Conservation (phyloP, 2,888 invertebrate genomes). For the Hemicrepidius hirtus region DNA sequence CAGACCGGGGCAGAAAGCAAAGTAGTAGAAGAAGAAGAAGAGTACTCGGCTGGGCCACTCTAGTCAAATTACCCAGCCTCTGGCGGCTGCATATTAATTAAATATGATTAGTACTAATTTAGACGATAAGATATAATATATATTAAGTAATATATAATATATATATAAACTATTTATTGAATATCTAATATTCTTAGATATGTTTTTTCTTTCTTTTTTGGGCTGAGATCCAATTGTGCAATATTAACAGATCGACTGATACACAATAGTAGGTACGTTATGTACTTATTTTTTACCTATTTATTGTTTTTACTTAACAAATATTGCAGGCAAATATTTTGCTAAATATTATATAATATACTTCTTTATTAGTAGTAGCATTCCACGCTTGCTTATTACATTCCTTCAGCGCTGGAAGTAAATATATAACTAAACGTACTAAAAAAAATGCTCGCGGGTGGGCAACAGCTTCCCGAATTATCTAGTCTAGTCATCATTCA, state of each 20-base stretch:
- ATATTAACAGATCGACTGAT: constrained; percentile 72
- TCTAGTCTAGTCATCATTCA: constrained; percentile 57
- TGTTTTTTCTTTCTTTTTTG: constrained; percentile 64
- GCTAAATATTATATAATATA: constrained; percentile 53
- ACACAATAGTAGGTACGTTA: constrained; percentile 62
- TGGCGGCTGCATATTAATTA: constrained; percentile 70
- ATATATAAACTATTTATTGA: constrained; percentile 70
- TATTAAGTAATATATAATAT: constrained; percentile 69
- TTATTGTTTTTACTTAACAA: constrained; percentile 49
- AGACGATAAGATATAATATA: constrained; percentile 61
- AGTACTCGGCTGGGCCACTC: constrained; percentile 69
- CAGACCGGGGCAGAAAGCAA: constrained; percentile 63
- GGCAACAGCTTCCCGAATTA: constrained; percentile 56
- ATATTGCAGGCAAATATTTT: constrained; percentile 54
- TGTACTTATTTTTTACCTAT: constrained; percentile 55
- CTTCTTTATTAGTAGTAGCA: constrained; percentile 61
- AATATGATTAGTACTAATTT: constrained; percentile 70
- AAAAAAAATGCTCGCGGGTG: constrained; percentile 56
- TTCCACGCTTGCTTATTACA: constrained; percentile 71
- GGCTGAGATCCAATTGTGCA: constrained; percentile 72
- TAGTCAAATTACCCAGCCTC: constrained; percentile 73
- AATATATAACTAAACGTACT: constrained; percentile 54
- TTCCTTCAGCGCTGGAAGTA: constrained; percentile 69
- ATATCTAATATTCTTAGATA: constrained; percentile 69
- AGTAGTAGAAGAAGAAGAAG: too few species aligned